phyloP scores from a whole-genome alignment of 1,140 invertebrate genomes.

The Drepana arcuata region DNA sequence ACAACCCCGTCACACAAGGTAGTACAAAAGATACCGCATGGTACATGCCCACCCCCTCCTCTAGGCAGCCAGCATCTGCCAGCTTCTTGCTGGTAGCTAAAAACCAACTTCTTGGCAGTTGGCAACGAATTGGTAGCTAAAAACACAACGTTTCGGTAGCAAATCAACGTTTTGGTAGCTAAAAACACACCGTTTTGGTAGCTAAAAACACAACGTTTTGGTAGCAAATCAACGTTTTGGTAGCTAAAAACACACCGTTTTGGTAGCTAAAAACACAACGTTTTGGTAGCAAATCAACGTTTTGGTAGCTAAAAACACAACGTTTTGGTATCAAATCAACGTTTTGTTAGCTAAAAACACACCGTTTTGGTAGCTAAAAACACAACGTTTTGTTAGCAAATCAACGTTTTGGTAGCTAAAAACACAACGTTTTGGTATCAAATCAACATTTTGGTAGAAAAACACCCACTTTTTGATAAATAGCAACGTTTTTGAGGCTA shows the following conservation, averaged over 20 bases:
- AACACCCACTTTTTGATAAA: not conserved
- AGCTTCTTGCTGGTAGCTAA: not conserved
- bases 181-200: not conserved
- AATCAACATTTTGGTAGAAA: not conserved
- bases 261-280: not conserved
- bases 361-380: not conserved
- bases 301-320: not conserved
- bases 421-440: not conserved
- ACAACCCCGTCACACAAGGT: constrained; percentile 68
- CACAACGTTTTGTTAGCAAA: not conserved
- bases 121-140: not conserved
- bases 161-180: not conserved
- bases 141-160: not conserved
- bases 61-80: no score
- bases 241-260: not conserved
- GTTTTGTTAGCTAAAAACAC: not conserved
- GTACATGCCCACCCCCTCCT: not conserved
- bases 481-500: not conserved
- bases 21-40: not conserved
- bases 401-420: not conserved
- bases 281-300: not conserved
- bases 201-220: not conserved
- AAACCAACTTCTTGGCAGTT: not conserved
- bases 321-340: not conserved
- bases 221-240: not conserved